These are phyloP conservation scores for Euphonia xanthogaster DNA, from an alignment of 2,797 vertebrate genomes.

Conservation along the genomic window DNA sequence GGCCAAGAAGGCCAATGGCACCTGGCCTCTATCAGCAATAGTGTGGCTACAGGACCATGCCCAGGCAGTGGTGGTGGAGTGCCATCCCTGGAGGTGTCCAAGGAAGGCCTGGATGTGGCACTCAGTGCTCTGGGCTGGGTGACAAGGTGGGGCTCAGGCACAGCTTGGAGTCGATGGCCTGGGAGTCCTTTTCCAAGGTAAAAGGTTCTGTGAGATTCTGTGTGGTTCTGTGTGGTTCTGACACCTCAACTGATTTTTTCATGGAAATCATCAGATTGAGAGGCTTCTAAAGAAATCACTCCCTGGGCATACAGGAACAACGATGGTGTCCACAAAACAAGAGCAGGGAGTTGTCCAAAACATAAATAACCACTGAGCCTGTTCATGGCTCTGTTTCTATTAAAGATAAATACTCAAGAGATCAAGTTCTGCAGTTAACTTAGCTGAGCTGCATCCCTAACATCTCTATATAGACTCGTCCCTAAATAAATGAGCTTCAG, in stretches of 20 bases:
- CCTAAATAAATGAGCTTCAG: slow-evolving; percentile 1
- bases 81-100: not conserved
- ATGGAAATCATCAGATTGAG: not conserved
- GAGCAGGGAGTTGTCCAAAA: not conserved
- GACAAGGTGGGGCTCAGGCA: not conserved
- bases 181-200: not conserved
- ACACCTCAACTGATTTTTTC: not conserved
- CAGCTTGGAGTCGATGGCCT: not conserved
- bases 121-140: not conserved
- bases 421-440: not conserved
- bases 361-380: not conserved
- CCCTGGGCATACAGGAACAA: not conserved
- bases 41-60: not conserved
- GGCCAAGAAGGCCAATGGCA: not conserved
- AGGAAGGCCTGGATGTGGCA: accelerated
- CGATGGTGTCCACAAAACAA: accelerated
- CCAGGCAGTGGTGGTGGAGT: not conserved
- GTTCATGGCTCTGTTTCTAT: not conserved
- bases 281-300: not conserved
- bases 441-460: not conserved
- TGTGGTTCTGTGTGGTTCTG: not conserved
- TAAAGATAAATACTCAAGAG: not conserved
- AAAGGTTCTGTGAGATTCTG: not conserved
- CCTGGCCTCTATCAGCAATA: not conserved
- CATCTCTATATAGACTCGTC: not conserved